Evolutionary conservation across 2,888 invertebrate genomes (phyloP).

Genomic region (Sclerodermus sp.): DNA sequence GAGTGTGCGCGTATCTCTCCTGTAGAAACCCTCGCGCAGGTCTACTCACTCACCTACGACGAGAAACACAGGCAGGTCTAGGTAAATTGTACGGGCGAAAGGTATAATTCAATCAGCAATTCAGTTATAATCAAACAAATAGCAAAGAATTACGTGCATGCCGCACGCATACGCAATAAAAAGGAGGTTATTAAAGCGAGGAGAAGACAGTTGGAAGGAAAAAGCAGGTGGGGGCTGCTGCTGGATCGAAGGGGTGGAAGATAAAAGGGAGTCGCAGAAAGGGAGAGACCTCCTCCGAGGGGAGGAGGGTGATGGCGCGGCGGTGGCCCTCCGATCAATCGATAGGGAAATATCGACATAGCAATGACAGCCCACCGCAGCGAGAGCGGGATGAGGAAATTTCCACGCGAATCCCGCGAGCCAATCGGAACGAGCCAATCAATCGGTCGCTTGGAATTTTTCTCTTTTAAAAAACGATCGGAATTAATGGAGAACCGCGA

Average conservation of each 20-base stretch:
- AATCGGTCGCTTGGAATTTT: too few relatives aligned
- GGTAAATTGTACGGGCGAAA: too few relatives aligned
- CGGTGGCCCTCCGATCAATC: slow-evolving; percentile 47
- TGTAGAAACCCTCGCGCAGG: too few relatives aligned
- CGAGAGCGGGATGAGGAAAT: too few relatives aligned
- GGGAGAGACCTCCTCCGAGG: slow-evolving; percentile 19
- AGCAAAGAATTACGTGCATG: neutral
- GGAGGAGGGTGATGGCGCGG: slow-evolving; percentile 26
- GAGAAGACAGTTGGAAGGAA: slow-evolving; percentile 5
- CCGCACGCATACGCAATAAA: slow-evolving; percentile 1
- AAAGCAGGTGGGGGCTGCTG: neutral
- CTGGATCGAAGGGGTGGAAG: slow-evolving; percentile 5
- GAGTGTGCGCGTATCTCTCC: too few relatives aligned
- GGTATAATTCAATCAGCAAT: too few relatives aligned
- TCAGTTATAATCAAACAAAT: neutral
- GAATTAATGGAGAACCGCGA: too few relatives aligned
- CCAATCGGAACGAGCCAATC: too few relatives aligned
- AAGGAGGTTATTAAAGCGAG: slow-evolving; percentile 17
- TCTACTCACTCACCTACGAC: too few relatives aligned
- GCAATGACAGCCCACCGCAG: slow-evolving; percentile 34
- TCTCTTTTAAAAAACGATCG: too few relatives aligned
- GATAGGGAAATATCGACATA: slow-evolving; percentile 54
- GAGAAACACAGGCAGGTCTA: too few relatives aligned
- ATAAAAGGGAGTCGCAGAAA: slow-evolving; percentile 15
- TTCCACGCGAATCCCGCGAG: too few relatives aligned